Evolutionary conservation across 2,888 invertebrate genomes (phyloP), one percentile per base, ranked within the genome.

Genomic region (Epinotia brunnichana): DNA sequence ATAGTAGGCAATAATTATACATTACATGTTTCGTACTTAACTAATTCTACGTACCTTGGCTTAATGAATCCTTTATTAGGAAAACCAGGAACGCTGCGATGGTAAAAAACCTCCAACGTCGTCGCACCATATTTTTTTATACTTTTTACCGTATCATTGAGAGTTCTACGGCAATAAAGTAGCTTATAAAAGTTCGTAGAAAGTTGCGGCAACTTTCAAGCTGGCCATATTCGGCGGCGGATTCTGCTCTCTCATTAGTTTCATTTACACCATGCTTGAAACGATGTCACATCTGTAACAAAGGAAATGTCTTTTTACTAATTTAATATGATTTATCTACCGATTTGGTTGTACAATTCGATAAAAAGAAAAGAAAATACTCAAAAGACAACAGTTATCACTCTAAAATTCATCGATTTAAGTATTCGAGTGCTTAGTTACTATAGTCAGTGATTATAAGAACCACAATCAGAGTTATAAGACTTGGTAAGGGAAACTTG

Each of bases 81-180:
- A 90, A 87, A 78, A 93, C 83, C 82, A 92, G 86, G 82, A 90
- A 88, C 79, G 91, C 90, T 75, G 91, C 88, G 79, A 92, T 87
- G 67, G 89, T 88, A 76, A 91, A 85, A 79, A 90, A 83, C 82
- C 90, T 88, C 92, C 93, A 92, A 76, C 93, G 92, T 82, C 91
- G 88, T 77, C 92, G 87, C 77, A 88, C 90, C 92, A 93, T 93
- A 76, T 81, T 79, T 81, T 80, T 77, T 64, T 80, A 81, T 83
- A 78, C 83, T 80, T 88, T 85, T 92, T 90, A 92, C 89, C 91
- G 87, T 88, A 83, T 85, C 92, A 92, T 92, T 84, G 87, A 89
- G 82, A 82, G 79, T 76, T 79, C 77, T 76, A 77, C 76, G 75
- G 75, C 76, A 79, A 73, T 76, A 77, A 77, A 77, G 70, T 76